phyloP scores from a whole-genome alignment of 2,113 vertebrate genomes.

The Thomomys bottae region DNA sequence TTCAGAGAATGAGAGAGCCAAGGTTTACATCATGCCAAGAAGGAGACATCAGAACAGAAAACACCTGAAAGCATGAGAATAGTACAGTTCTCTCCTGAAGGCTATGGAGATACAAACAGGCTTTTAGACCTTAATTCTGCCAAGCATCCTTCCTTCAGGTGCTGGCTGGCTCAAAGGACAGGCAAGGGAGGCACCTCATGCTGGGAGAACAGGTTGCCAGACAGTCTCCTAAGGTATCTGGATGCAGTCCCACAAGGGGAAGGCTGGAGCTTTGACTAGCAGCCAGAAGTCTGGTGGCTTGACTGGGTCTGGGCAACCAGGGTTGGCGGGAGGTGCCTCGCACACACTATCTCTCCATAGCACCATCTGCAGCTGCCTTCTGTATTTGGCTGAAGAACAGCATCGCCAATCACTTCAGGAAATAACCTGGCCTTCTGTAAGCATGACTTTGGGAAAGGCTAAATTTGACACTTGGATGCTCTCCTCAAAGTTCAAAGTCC shows the following conservation, averaged over 20 bases:
- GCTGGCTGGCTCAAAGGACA: conserved; percentile 51
- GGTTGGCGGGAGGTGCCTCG: conserved; percentile 58
- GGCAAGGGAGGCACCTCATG: conserved; percentile 55
- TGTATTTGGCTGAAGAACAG: conserved; percentile 71
- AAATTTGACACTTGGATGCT: conserved; percentile 72
- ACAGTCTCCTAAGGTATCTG: conserved; percentile 81
- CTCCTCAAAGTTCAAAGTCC: conserved; percentile 60
- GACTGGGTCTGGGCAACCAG: neutral
- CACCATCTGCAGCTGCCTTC: conserved; percentile 80
- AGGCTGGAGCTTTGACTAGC: conserved; percentile 66
- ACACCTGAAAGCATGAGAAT: conserved; percentile 4
- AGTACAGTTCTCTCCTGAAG: neutral
- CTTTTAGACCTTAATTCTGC: conserved; percentile 37
- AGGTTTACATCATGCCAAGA: neutral
- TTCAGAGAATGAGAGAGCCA: neutral
- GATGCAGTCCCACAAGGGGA: conserved; percentile 60
- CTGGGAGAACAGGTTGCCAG: conserved; percentile 81
- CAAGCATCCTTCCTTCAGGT: conserved; percentile 48
- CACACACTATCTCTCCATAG: conserved; percentile 19
- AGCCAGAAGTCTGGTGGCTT: conserved; percentile 74
- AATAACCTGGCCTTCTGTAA: conserved; percentile 64
- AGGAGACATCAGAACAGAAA: neutral
- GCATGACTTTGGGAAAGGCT: conserved; percentile 59
- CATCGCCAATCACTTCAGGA: conserved; percentile 64
- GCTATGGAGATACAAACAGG: neutral